A percentile compares a stretch with the other conserved stretches of the same genome.
Conservation (phyloP, 2,888 invertebrate species). For the Crioceris asparagi region DNA sequence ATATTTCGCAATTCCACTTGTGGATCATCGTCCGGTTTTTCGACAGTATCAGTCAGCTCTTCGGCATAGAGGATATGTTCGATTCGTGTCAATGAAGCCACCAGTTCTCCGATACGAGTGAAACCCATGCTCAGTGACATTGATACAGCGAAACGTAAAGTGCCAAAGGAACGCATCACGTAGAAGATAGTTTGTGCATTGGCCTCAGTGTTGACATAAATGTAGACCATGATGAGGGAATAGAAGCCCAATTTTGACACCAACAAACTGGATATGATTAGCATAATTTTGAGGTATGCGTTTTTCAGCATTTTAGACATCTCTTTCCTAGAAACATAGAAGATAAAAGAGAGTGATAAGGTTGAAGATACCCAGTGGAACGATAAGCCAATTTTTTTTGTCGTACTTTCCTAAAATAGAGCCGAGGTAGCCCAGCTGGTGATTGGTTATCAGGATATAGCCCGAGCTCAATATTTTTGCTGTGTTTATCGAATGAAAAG, state of each 20-base stretch:
- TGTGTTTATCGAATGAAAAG: too few relatives aligned
- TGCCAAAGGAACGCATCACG: constrained; percentile 20
- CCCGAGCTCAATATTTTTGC: too few relatives aligned
- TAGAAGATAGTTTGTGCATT: constrained; percentile 25
- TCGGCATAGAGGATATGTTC: constrained; percentile 34
- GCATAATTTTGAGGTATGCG: constrained; percentile 23
- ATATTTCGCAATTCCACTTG: constrained; percentile 23
- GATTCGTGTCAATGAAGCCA: constrained; percentile 22
- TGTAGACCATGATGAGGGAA: constrained; percentile 25
- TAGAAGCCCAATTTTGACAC: constrained; percentile 24
- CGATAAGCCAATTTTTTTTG: too few relatives aligned
- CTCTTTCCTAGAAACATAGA: constrained; percentile 22
- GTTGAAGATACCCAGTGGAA: too few relatives aligned
- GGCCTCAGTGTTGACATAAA: constrained; percentile 16
- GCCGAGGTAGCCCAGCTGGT: too few relatives aligned
- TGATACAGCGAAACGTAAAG: constrained; percentile 17
- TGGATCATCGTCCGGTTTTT: constrained; percentile 21
- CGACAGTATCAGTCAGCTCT: constrained; percentile 26
- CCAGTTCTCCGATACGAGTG: constrained; percentile 21
- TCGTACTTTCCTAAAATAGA: too few relatives aligned
- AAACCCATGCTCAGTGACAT: constrained; percentile 22
- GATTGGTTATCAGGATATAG: too few relatives aligned
- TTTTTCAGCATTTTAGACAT: constrained; percentile 19
- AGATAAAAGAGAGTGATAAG: too few relatives aligned
- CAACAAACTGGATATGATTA: constrained; percentile 26